Evolutionary conservation across 1,140 invertebrate genomes (phyloP).

Genomic region (Megathymus violae): DNA sequence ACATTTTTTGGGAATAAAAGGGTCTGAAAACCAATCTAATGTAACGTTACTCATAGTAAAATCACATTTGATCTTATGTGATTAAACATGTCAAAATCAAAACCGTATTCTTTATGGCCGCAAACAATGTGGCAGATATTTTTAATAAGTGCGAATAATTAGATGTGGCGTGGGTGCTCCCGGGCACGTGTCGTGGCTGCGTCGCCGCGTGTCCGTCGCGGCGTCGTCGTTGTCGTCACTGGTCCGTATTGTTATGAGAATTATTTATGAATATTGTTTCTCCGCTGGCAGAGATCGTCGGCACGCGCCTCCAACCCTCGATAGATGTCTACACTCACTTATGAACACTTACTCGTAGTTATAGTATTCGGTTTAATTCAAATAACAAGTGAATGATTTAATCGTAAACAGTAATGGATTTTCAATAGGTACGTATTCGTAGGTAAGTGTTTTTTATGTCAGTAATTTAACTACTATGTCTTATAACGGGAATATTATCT

Average conservation of each 20-base stretch:
- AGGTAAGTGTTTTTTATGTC: too few relatives aligned
- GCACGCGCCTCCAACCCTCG: slow-evolving; percentile 53
- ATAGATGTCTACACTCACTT: slow-evolving; percentile 62
- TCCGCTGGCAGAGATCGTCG: slow-evolving; percentile 49
- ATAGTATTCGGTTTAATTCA: slow-evolving; percentile 34
- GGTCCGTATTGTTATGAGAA: slow-evolving; percentile 56
- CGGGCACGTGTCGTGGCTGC: slow-evolving; percentile 50
- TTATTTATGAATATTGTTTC: slow-evolving; percentile 80
- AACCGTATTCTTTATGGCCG: slow-evolving; percentile 18
- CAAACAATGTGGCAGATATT: slow-evolving; percentile 33
- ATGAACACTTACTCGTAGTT: slow-evolving; percentile 56
- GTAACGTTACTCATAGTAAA: background rate
- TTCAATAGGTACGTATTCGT: too few relatives aligned
- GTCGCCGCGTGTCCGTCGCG: slow-evolving; percentile 50
- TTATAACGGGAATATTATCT: too few relatives aligned
- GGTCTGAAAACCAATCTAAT: too few relatives aligned
- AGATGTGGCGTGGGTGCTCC: slow-evolving; percentile 50
- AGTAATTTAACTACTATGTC: too few relatives aligned
- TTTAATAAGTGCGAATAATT: slow-evolving; percentile 72
- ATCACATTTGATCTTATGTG: background rate
- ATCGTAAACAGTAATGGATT: slow-evolving; percentile 33
- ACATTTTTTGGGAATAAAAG: too few relatives aligned
- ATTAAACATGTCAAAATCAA: slow-evolving; percentile 29
- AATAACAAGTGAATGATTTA: slow-evolving; percentile 19
- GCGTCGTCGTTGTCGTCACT: slow-evolving; percentile 32